Percentiles rank a stretch among this genome's conserved stretches.
These are phyloP conservation scores for Esperia sulphurella DNA, from an alignment of 2,888 invertebrate species.

Conservation along the genomic window DNA sequence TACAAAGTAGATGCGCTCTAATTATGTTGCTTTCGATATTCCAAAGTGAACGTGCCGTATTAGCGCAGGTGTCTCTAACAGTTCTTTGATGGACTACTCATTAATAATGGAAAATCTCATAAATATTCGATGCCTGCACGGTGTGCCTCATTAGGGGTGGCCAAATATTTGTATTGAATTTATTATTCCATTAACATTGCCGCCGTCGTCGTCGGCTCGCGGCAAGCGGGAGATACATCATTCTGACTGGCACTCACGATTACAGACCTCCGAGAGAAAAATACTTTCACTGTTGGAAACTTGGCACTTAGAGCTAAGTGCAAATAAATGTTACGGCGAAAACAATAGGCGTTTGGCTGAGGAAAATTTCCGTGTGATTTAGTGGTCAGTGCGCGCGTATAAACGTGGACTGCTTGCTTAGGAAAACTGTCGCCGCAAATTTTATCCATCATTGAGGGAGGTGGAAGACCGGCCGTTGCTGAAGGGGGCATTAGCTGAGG, in stretches of 20 bases:
- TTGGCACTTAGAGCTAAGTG: neutral
- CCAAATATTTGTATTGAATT: conserved; percentile 25
- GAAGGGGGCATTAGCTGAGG: no score
- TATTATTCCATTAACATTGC: conserved; percentile 27
- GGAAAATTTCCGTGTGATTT: neutral
- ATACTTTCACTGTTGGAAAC: neutral
- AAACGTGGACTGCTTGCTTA: no score
- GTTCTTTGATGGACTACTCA: neutral
- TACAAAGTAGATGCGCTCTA: neutral
- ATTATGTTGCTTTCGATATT: no score
- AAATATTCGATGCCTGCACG: conserved; percentile 4
- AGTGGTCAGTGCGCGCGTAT: no score
- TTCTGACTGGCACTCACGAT: conserved; percentile 20
- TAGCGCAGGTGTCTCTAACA: conserved; percentile 8
- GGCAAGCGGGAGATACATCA: conserved; percentile 24
- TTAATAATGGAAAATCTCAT: conserved; percentile 4
- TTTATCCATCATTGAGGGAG: no score
- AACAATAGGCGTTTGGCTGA: neutral
- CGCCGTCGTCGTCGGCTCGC: conserved; percentile 5
- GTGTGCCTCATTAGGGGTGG: conserved; percentile 12
- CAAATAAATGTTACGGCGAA: neutral
- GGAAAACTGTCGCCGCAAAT: no score
- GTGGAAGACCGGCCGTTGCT: no score
- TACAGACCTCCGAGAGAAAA: conserved; percentile 5
- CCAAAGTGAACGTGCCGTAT: neutral